Base-by-base conservation (phyloP, 2,888 invertebrate species). In the Adineta ricciae region DNA sequence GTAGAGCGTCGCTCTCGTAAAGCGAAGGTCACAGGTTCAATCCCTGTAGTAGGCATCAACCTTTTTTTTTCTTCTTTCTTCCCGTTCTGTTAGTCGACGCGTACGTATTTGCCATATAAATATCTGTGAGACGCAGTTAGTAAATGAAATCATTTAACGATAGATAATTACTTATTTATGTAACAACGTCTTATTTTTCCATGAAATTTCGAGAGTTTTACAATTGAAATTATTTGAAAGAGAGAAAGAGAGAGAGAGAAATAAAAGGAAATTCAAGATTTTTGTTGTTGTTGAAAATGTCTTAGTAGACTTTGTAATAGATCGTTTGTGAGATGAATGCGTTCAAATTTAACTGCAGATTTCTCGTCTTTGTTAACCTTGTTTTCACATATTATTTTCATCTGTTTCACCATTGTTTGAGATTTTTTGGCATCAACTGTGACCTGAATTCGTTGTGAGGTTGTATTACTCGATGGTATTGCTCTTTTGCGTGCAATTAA, bases 1-100 rank as follows among this genome's bases (percentile, higher is more conserved):
- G 64, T 64, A 64, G 64, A 64, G 64, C 64, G 64, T 64, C 64
- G 64, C 64, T 64, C 64, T 64, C 64, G 64, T 64, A 64, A 64
- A 64, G 64, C 64, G 64, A 64, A 64, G 64, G 64, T 64, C 64
- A 64, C 64, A 64, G 64, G 64, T 64, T 64, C 64, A 64, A 64
- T 64, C 64, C 64, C 64, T 64, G 64, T 64, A 64, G 64, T 64
- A 64, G 64, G 64, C 64, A 64, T 64, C 64, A 64, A 19, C 4
- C 32, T 27, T 64, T 64, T 64, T 64, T 64, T 32, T 64, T 32
- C 32, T 3, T 32, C 32, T 16, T 32, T 64, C 64, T 32, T 64
- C 5, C 64, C 32, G 32, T 32, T 64, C 64, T 64, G 64, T 27
- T 19, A 14, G 1, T 64, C 27, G 16, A 64, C 5, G 2, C 16